Percentiles rank a stretch among this genome's conserved stretches.
Conservation (phyloP, 2,113 vertebrate genomes). For the Ailurus styani region DNA sequence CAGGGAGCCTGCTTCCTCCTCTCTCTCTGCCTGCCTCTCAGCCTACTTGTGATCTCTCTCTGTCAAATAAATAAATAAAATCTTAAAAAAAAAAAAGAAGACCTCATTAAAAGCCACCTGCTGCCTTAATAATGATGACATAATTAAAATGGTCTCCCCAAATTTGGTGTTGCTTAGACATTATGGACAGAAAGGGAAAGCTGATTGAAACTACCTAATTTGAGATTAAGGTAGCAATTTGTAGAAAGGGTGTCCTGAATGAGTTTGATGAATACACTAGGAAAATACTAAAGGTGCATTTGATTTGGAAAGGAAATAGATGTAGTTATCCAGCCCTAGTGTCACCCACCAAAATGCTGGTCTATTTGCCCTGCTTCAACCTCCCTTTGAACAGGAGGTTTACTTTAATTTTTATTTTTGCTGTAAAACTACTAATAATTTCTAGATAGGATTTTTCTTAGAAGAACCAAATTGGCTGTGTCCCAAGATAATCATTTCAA, state of each 20-base stretch:
- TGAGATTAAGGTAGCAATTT: slow-evolving; percentile 55
- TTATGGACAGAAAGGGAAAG: slow-evolving; percentile 56
- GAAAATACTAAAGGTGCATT: slow-evolving; percentile 1
- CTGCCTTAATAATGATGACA: slow-evolving; percentile 68
- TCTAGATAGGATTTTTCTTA: slow-evolving; percentile 29
- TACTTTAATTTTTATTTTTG: slow-evolving; percentile 36
- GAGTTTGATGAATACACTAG: background rate
- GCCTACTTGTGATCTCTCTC: no score
- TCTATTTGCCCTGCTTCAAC: background rate
- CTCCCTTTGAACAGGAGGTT: background rate
- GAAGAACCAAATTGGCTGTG: slow-evolving; percentile 17
- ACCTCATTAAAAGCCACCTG: slow-evolving; percentile 73
- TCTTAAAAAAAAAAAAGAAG: no score
- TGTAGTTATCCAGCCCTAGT: background rate
- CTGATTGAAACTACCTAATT: slow-evolving; percentile 50
- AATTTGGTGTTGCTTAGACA: slow-evolving; percentile 58
- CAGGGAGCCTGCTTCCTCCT: no score
- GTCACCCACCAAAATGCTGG: background rate
- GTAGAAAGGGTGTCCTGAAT: slow-evolving; percentile 25
- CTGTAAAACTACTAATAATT: slow-evolving; percentile 35
- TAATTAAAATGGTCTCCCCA: slow-evolving; percentile 65
- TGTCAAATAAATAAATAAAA: no score
- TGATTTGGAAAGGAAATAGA: background rate
- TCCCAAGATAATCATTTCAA: slow-evolving; percentile 58
- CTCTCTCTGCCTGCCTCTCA: no score